A percentile compares a stretch with the other conserved stretches of the same genome.
Conservation (phyloP, 2,888 invertebrate species). For the Serrognathus titanus region DNA sequence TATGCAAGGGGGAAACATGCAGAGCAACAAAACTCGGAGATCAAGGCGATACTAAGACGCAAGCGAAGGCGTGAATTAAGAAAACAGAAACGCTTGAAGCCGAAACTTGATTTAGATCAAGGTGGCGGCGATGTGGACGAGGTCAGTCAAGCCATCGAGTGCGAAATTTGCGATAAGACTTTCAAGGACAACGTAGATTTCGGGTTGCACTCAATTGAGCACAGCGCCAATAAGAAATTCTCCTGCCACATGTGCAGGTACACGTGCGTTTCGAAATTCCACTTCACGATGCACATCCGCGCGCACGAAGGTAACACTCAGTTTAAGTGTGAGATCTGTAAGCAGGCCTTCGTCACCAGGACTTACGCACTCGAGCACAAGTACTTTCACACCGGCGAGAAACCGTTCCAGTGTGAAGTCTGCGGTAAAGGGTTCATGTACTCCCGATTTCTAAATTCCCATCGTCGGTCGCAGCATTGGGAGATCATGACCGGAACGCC, state of each 20-base stretch:
- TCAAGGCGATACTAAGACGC: too few species aligned
- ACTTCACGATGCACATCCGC: constrained; percentile 40
- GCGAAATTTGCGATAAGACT: constrained; percentile 39
- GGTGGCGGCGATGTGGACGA: constrained; percentile 6
- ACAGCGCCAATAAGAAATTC: constrained; percentile 37
- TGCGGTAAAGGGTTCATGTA: constrained; percentile 54
- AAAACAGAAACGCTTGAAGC: neutral
- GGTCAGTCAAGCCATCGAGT: constrained; percentile 38
- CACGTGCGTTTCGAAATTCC: constrained; percentile 36
- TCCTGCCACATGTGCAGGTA: constrained; percentile 44
- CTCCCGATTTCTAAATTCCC: constrained; percentile 38
- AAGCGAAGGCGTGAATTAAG: too few species aligned
- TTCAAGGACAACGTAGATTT: constrained; percentile 40
- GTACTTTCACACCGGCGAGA: constrained; percentile 55
- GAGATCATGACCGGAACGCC: constrained; percentile 31
- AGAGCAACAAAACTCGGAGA: too few species aligned
- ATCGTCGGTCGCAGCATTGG: constrained; percentile 42
- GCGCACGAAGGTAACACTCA: constrained; percentile 38
- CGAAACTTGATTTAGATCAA: constrained; percentile 1
- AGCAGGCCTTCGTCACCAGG: constrained; percentile 54
- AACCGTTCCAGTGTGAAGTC: constrained; percentile 54
- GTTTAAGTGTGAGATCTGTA: constrained; percentile 54
- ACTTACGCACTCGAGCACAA: constrained; percentile 57
- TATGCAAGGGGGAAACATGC: too few species aligned
- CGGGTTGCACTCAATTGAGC: constrained; percentile 38